Evolutionary conservation across 2,797 vertebrate genomes (phyloP).

Genomic region (Pangasius djambal): DNA sequence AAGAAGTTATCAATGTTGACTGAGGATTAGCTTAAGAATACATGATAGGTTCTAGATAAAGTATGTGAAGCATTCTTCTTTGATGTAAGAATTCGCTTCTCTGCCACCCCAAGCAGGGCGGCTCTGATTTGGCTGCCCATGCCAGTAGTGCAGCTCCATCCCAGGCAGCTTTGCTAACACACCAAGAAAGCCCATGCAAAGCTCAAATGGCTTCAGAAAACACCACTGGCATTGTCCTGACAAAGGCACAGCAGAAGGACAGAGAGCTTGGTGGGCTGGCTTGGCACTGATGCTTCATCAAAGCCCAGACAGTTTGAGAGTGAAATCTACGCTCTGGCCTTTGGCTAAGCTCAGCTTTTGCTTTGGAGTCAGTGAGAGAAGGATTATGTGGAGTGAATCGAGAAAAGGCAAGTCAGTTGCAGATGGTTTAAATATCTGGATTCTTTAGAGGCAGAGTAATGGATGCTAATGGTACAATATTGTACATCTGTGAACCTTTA

Average conservation of each 20-base stretch:
- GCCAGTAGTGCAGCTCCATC: background rate
- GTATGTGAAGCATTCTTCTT: background rate
- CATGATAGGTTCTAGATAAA: background rate
- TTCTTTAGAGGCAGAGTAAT: slow-evolving; percentile 12
- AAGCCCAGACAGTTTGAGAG: slow-evolving; percentile 19
- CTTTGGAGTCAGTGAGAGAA: slow-evolving; percentile 15
- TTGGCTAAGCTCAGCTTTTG: slow-evolving; percentile 19
- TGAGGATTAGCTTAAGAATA: slow-evolving; percentile 3
- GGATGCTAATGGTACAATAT: slow-evolving; percentile 15
- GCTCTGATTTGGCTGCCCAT: background rate
- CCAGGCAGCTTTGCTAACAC: slow-evolving; percentile 66
- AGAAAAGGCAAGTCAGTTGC: background rate
- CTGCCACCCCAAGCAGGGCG: background rate
- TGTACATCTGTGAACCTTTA: slow-evolving; percentile 25
- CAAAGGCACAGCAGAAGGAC: slow-evolving; percentile 75
- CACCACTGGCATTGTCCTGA: slow-evolving; percentile 72
- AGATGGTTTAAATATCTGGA: slow-evolving; percentile 26
- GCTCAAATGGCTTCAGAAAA: slow-evolving; percentile 67
- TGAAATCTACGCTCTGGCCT: background rate
- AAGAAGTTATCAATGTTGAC: background rate
- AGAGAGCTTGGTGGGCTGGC: slow-evolving; percentile 71
- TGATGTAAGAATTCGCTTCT: background rate
- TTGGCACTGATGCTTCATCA: slow-evolving; percentile 59
- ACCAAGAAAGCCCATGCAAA: slow-evolving; percentile 63
- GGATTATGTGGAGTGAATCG: slow-evolving; percentile 1